A percentile compares a stretch with the other conserved stretches of the same genome.
Conservation (phyloP, 2,113 vertebrate genomes). For the Pholis gunnellus region DNA sequence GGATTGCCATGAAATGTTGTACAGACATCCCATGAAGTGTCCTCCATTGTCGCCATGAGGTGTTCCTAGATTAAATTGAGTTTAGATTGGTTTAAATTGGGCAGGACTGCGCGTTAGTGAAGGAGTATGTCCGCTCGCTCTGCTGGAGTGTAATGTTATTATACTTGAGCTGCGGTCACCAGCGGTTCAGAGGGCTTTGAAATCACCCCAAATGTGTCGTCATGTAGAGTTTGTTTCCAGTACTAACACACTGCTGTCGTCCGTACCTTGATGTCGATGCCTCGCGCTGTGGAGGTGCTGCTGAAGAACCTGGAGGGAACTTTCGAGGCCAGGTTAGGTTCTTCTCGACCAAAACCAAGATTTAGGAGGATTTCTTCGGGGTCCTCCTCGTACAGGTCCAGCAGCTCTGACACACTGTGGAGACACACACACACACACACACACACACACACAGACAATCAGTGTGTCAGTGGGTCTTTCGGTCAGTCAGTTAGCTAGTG, state of each 20-base stretch:
- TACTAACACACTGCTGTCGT: neutral
- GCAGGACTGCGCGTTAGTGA: neutral
- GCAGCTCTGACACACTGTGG: constrained; percentile 93
- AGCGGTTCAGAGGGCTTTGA: neutral
- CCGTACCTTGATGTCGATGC: constrained; percentile 94
- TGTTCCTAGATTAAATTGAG: neutral
- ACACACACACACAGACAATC: neutral
- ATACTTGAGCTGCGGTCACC: neutral
- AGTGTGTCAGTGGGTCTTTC: neutral
- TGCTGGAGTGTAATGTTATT: neutral
- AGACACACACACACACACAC: constrained; percentile 18
- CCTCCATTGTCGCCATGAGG: neutral
- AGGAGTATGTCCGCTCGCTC: neutral
- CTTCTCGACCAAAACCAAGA: constrained; percentile 96
- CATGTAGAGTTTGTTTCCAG: neutral
- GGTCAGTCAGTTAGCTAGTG: constrained; percentile 17
- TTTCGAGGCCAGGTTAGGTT: constrained; percentile 94
- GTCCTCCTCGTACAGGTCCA: constrained; percentile 98
- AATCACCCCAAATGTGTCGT: neutral
- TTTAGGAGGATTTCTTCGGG: constrained; percentile 97
- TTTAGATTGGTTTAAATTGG: neutral
- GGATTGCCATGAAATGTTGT: neutral
- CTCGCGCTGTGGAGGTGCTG: constrained; percentile 89
- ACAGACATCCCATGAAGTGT: neutral
- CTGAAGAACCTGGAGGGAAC: constrained; percentile 96